A percentile compares a stretch with the other conserved stretches of the same genome.
Evolutionary conservation across 2,797 vertebrate species (phyloP).

Genomic region (Arctocebus calabarensis): DNA sequence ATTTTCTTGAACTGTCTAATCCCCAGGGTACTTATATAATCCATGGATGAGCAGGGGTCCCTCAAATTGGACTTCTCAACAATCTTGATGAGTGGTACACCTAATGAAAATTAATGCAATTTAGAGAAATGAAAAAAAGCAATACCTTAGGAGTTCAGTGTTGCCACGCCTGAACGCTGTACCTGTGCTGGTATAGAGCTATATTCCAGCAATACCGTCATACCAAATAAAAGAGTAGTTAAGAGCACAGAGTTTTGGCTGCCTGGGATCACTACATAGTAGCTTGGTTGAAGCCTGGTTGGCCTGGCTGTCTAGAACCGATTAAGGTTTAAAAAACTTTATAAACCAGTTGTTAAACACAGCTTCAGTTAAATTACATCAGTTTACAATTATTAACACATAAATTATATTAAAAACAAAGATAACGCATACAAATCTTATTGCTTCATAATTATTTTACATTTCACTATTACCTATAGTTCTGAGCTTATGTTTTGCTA

Average conservation of each 20-base stretch:
- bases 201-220: background rate
- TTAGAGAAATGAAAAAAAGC: slow-evolving; percentile 12
- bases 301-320: background rate
- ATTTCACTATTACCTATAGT: background rate
- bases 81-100: background rate
- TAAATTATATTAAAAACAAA: slow-evolving; percentile 19
- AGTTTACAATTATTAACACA: background rate
- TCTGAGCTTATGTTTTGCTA: background rate
- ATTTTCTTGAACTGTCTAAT: background rate
- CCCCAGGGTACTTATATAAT: background rate
- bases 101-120: background rate
- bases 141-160: background rate
- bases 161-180: background rate
- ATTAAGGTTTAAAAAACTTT: background rate
- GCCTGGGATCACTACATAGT: background rate
- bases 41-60: background rate
- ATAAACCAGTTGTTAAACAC: slow-evolving; percentile 6
- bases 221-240: background rate
- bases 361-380: slow-evolving; percentile 11
- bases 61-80: background rate
- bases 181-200: background rate
- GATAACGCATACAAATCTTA: background rate
- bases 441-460: background rate
- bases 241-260: background rate
- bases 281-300: background rate